phyloP scores from a whole-genome alignment of 2,888 invertebrate genomes.

The Rhogogaster chlorosoma region DNA sequence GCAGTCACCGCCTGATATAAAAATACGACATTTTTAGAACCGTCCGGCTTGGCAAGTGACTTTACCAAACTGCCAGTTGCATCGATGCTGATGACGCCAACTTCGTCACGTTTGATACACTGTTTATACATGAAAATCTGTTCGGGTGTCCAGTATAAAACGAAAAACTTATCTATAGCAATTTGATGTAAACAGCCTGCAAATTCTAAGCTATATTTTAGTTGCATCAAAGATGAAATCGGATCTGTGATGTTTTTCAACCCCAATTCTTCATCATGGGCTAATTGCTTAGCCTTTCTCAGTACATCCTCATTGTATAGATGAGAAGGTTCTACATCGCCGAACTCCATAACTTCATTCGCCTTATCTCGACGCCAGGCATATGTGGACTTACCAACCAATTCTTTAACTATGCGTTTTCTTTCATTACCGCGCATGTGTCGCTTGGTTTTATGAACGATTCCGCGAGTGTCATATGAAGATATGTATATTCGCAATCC shows the following conservation, averaged over 20 bases:
- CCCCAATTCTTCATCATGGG: background rate
- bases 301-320: background rate
- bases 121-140: conserved; percentile 51
- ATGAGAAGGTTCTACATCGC: conserved; percentile 20
- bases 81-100: conserved; percentile 45
- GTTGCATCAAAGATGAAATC: conserved; percentile 27
- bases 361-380: conserved; percentile 40
- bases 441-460: conserved; percentile 42
- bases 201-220: conserved; percentile 49
- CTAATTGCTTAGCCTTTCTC: conserved; percentile 21
- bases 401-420: conserved; percentile 41
- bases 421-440: conserved; percentile 20
- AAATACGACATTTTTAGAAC: conserved; percentile 41
- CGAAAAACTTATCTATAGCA: conserved; percentile 48
- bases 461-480: conserved; percentile 35
- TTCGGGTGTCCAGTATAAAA: conserved; percentile 49
- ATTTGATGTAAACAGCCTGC: conserved; percentile 40
- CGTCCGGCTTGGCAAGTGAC: conserved; percentile 47
- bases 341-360: conserved; percentile 20
- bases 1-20: conserved; percentile 48
- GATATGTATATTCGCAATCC: conserved; percentile 30
- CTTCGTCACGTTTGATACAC: background rate
- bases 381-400: conserved; percentile 44
- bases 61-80: conserved; percentile 47
- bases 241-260: background rate